Evolutionary conservation across 35 echinoderm and acorn worm species (phyloP), one percentile per base, ranked within the genome.

Genomic region (Chiridota heheva): DNA sequence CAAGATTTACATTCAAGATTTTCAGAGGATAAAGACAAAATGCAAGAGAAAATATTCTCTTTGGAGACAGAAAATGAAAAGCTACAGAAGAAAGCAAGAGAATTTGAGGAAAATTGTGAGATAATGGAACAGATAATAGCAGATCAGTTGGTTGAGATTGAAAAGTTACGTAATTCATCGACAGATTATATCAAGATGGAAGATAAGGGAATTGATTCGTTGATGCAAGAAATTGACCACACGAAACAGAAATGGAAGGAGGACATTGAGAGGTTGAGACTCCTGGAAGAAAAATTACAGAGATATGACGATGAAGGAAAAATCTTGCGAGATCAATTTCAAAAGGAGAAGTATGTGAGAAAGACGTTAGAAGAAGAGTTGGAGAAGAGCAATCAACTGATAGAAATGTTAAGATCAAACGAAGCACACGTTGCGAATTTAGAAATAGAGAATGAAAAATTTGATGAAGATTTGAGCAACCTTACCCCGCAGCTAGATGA

Each of bases 81-180:
- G n/a, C n/a, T n/a, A n/a, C n/a, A n/a, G n/a, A n/a, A n/a, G n/a
- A n/a, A n/a, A n/a, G n/a, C n/a, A n/a, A 17, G 28, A 61, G 55
- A 67, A 13, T 67, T 36, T 48, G 18, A 67, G 61, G 60, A 20
- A 17, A 66, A 4, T 5, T 48, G 67, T 48, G 12, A 82, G 29
- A 31, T 35, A 36, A 82, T 82, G 80, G 35, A 39, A 13, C 26
- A 82, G 55, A 46, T 82, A 4, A 82, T 68, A 62, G 43, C 60
- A 5, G 61, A 55, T 29, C 80, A 82, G 40, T 36, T 82, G 36
- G 64, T 36, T 31, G 60, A 82, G 55, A 82, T 66, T 10, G 51
- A 66, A 36, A 69, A 44, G 15, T 44, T 82, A 33, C 67, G 64
- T 44, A 8, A 44, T 16, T 60, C 67, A n/a, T 12, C 58, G 6